Percentiles rank a stretch among this genome's conserved stretches.
Conservation (phyloP, 1,140 invertebrate species). For the Procambarus clarkii region DNA sequence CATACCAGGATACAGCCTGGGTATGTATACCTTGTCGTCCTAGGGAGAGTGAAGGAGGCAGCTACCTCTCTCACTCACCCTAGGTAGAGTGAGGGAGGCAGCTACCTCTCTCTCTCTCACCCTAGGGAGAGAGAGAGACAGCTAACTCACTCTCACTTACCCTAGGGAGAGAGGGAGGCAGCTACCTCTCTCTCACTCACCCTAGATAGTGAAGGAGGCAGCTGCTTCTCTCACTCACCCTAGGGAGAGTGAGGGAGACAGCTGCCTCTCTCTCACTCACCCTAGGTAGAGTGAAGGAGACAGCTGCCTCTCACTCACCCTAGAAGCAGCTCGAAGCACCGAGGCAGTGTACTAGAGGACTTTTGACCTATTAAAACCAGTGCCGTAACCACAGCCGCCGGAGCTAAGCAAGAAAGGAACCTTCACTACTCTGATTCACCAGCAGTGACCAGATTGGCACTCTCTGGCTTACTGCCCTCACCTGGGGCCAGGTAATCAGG, state of each 20-base stretch:
- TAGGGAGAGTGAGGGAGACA: too few relatives aligned
- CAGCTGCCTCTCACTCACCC: not conserved
- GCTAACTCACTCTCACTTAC: not conserved
- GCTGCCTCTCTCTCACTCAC: too few relatives aligned
- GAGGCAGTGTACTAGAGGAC: slow-evolving; percentile 37
- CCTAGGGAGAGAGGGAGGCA: not conserved
- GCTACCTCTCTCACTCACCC: too few relatives aligned
- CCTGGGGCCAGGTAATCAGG: not conserved
- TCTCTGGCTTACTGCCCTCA: not conserved
- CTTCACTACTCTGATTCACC: slow-evolving; percentile 14
- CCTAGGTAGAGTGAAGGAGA: not conserved
- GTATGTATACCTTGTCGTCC: too few relatives aligned
- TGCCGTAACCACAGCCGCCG: slow-evolving; percentile 34
- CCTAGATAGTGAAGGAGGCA: too few relatives aligned
- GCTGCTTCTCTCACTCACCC: too few relatives aligned
- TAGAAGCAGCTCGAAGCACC: not conserved
- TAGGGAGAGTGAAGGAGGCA: too few relatives aligned
- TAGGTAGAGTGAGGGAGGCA: not conserved
- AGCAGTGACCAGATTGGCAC: not conserved
- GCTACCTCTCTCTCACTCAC: too few relatives aligned
- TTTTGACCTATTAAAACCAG: slow-evolving; percentile 34
- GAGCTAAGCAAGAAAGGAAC: slow-evolving; percentile 13
- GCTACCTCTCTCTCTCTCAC: not conserved
- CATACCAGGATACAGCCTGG: too few relatives aligned
- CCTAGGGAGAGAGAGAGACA: not conserved